These are phyloP conservation scores for Muscina levida DNA, from an alignment of 2,888 invertebrate genomes.

Conservation along the genomic window DNA sequence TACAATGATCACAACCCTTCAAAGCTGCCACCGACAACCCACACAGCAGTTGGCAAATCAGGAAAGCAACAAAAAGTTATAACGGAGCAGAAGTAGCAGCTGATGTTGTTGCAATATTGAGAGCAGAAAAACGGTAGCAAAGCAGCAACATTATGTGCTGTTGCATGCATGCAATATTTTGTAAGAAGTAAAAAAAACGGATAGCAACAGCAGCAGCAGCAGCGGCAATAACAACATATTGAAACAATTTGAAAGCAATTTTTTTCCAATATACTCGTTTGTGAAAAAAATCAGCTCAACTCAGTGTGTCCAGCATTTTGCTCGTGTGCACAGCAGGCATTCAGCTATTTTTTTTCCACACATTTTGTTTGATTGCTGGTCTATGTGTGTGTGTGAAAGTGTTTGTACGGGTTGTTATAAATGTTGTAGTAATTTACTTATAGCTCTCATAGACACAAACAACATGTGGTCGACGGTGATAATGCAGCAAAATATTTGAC, in stretches of 20 bases:
- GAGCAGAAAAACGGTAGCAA: neutral
- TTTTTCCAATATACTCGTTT: conserved; percentile 24
- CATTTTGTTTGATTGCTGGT: conserved; percentile 33
- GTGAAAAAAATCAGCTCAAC: neutral
- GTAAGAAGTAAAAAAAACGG: neutral
- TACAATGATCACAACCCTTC: conserved; percentile 34
- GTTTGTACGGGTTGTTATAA: conserved; percentile 25
- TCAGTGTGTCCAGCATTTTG: neutral
- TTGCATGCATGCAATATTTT: conserved; percentile 23
- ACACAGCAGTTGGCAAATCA: no score
- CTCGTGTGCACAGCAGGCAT: conserved; percentile 59
- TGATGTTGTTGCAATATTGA: neutral
- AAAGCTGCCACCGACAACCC: no score
- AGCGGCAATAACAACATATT: conserved; percentile 49
- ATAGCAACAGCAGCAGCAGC: conserved; percentile 19
- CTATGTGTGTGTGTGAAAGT: conserved; percentile 3
- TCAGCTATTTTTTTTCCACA: conserved; percentile 29
- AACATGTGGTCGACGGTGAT: neutral
- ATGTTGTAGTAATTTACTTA: conserved; percentile 59
- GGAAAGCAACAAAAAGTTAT: neutral
- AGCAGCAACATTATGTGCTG: conserved; percentile 32
- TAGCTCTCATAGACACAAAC: conserved; percentile 30
- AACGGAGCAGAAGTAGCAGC: neutral
- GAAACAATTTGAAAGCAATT: conserved; percentile 57
- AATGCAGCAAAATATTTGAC: neutral